Percentiles rank a stretch among this genome's conserved stretches.
phyloP scores from a whole-genome alignment of 2,888 invertebrate species.

The Icerya purchasi region DNA sequence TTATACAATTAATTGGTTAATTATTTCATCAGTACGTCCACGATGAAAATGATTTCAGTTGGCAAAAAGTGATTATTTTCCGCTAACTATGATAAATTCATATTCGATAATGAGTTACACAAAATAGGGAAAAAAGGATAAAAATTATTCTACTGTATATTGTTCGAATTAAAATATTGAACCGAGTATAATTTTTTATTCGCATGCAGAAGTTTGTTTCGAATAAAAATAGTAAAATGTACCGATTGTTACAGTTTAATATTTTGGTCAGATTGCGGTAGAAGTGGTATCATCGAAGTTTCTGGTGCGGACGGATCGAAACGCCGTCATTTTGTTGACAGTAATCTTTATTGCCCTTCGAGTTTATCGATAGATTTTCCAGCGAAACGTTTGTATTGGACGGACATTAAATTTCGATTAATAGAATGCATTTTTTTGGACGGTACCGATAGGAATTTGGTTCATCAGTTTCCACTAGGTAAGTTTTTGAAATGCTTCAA shows the following conservation, averaged over 20 bases:
- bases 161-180: not conserved
- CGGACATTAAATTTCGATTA: conserved; percentile 52
- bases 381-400: conserved; percentile 57
- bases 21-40: too few relatives aligned
- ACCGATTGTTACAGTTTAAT: conserved; percentile 33
- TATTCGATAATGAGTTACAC: too few relatives aligned
- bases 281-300: conserved; percentile 36
- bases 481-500: too few relatives aligned
- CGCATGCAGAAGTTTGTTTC: too few relatives aligned
- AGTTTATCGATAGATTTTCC: conserved; percentile 56
- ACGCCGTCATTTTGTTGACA: conserved; percentile 32
- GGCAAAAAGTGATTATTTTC: too few relatives aligned
- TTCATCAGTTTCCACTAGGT: conserved; percentile 14
- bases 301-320: conserved; percentile 42
- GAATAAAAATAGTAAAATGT: too few relatives aligned
- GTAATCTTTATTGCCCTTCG: conserved; percentile 43
- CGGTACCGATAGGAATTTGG: conserved; percentile 36
- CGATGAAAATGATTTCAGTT: too few relatives aligned
- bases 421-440: conserved; percentile 46
- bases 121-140: too few relatives aligned
- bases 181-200: too few relatives aligned
- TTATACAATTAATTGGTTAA: too few relatives aligned
- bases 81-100: too few relatives aligned
- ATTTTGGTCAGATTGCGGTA: conserved; percentile 56
- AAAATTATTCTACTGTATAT: too few relatives aligned